These are phyloP conservation scores for Eulemur rubriventer DNA, from an alignment of 2,797 vertebrate species.

Conservation along the genomic window DNA sequence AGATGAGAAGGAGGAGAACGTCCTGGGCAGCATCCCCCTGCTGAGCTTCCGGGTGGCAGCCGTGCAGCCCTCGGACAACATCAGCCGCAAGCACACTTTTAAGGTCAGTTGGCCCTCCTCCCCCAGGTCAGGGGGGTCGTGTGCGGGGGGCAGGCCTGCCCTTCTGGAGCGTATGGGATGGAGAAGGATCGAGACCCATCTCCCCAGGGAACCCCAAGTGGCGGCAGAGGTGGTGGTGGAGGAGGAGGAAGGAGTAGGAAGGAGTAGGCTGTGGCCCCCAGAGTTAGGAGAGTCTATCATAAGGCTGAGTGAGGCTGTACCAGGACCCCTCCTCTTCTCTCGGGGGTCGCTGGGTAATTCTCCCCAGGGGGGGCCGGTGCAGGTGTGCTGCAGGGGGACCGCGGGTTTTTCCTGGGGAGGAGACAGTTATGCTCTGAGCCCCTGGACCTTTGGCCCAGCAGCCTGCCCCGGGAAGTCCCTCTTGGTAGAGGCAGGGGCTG, in stretches of 20 bases:
- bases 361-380: not conserved
- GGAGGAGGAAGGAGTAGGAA: too few species aligned
- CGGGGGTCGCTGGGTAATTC: fast-evolving
- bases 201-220: not conserved
- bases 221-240: not conserved
- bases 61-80: constrained; percentile 92
- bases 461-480: not conserved
- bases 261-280: not conserved
- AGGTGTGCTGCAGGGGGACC: not conserved
- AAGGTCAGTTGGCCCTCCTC: constrained; percentile 89
- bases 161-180: fast-evolving
- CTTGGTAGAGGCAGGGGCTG: not conserved
- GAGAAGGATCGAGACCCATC: not conserved
- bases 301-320: not conserved
- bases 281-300: not conserved
- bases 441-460: not conserved
- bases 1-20: constrained; percentile 96
- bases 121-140: not conserved
- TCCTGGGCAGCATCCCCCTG: constrained; percentile 95
- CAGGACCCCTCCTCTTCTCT: not conserved
- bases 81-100: constrained; percentile 95
- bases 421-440: not conserved
- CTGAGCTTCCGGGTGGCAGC: constrained; percentile 93
- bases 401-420: not conserved
- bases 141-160: not conserved